phyloP scores from a whole-genome alignment of 2,888 invertebrate genomes.

The Drosophila mercatorum region DNA sequence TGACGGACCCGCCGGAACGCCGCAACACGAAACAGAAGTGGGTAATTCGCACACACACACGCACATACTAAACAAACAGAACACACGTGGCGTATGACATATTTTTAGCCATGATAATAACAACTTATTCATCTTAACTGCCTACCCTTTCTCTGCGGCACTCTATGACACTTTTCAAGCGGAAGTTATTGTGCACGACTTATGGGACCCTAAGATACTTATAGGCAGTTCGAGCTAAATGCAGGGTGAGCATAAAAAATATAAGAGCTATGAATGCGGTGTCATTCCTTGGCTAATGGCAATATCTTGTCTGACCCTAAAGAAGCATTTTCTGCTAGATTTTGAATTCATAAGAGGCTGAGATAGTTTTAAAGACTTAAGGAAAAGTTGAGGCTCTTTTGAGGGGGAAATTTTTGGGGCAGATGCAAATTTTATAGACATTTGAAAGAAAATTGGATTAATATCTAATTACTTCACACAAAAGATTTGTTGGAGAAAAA shows the following conservation, averaged over 20 bases:
- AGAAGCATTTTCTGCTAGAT: background rate
- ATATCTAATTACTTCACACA: no score
- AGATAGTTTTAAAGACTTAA: background rate
- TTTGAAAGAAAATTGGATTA: no score
- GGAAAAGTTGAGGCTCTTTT: no score
- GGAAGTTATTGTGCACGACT: slow-evolving; percentile 45
- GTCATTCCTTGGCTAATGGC: slow-evolving; percentile 1
- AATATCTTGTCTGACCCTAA: slow-evolving; percentile 4
- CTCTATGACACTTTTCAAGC: slow-evolving; percentile 13
- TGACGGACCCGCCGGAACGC: slow-evolving; percentile 54
- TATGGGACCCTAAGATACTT: slow-evolving; percentile 12
- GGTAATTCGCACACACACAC: slow-evolving; percentile 24
- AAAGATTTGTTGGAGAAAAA: no score
- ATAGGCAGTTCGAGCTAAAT: slow-evolving; percentile 3
- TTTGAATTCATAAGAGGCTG: background rate
- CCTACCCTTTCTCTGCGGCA: slow-evolving; percentile 11
- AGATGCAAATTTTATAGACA: no score
- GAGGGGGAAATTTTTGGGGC: background rate
- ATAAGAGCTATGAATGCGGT: background rate
- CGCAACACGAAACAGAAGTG: slow-evolving; percentile 49
- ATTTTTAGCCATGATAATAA: slow-evolving; percentile 71
- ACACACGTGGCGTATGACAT: slow-evolving; percentile 58
- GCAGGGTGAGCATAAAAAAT: background rate
- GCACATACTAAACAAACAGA: background rate
- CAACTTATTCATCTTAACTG: slow-evolving; percentile 64